These are phyloP conservation scores for Eupithecia insigniata DNA, from an alignment of 2,888 invertebrate genomes.

Conservation along the genomic window DNA sequence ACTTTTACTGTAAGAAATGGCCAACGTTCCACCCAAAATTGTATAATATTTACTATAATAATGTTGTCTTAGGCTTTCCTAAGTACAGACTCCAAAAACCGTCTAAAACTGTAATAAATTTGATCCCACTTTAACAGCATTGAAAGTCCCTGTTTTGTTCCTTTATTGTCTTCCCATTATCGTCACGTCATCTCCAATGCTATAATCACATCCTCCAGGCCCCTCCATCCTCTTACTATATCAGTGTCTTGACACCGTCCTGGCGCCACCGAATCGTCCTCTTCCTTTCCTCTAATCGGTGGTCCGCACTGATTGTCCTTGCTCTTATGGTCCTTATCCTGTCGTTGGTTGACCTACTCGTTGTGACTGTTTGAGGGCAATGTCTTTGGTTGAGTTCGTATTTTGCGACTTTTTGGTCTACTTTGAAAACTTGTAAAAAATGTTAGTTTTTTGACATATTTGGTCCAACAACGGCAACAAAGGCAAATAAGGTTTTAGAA, in stretches of 20 bases:
- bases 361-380: neutral
- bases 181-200: constrained; percentile 4
- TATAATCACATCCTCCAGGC: constrained; percentile 16
- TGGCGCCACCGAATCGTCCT: constrained; percentile 65
- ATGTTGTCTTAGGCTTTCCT: neutral
- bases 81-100: neutral
- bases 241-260: constrained; percentile 45
- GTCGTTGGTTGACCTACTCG: constrained; percentile 47
- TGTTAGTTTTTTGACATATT: neutral
- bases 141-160: neutral
- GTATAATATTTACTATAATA: no score
- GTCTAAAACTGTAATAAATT: neutral
- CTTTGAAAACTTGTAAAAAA: neutral
- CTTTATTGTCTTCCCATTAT: neutral
- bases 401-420: neutral
- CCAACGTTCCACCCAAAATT: no score
- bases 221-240: constrained; percentile 29
- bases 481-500: neutral
- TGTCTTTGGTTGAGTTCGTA: neutral
- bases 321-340: constrained; percentile 70
- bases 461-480: neutral
- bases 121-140: neutral
- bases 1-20: no score
- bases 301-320: constrained; percentile 74
- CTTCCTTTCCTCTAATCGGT: constrained; percentile 52